phyloP scores from a whole-genome alignment of 2,888 invertebrate genomes.

The Megastigmus dorsalis region DNA sequence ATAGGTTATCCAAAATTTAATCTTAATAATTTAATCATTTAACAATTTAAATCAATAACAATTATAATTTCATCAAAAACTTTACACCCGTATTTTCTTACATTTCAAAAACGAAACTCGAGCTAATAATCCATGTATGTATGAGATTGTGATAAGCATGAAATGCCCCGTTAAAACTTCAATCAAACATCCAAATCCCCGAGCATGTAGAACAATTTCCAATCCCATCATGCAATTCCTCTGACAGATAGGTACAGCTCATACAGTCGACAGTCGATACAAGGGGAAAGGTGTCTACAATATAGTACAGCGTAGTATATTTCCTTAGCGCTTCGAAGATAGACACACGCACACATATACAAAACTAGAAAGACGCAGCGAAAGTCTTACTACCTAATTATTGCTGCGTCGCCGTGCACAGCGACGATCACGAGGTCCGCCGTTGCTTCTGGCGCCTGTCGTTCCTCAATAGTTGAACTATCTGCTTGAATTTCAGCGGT shows the following conservation, averaged over 20 bases:
- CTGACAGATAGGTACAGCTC: not conserved
- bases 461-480: too few species aligned
- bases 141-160: too few species aligned
- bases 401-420: conserved; percentile 5
- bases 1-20: too few species aligned
- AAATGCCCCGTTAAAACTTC: too few species aligned
- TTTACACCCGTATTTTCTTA: too few species aligned
- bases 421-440: conserved; percentile 23
- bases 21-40: too few species aligned
- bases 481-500: conserved; percentile 7
- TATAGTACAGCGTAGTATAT: not conserved
- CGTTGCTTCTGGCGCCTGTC: not conserved
- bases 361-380: not conserved
- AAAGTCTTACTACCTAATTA: conserved; percentile 17
- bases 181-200: too few species aligned
- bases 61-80: too few species aligned
- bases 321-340: not conserved
- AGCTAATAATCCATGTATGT: too few species aligned
- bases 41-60: too few species aligned
- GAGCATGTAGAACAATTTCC: too few species aligned
- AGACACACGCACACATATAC: not conserved
- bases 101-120: too few species aligned
- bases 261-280: not conserved
- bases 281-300: not conserved
- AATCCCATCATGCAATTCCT: not conserved